Conservation (phyloP, 2,888 invertebrate species). For the Lasius fuliginosus region DNA sequence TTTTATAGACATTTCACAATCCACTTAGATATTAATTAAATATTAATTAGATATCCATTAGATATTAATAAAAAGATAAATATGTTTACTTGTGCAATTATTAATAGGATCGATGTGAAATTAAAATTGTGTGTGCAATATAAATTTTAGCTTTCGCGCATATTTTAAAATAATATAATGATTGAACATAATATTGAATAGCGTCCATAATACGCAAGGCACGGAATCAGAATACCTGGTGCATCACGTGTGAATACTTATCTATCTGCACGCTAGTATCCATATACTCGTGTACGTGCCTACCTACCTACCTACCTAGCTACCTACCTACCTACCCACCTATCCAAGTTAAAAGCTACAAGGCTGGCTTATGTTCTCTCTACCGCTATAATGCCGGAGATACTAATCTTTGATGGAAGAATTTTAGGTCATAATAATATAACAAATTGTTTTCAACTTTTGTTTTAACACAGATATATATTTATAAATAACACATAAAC, state of each 20-base stretch:
- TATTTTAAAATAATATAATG: not conserved
- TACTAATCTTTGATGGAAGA: conserved; percentile 12
- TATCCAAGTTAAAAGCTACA: conserved; percentile 61
- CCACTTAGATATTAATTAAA: not conserved
- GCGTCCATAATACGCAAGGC: conserved; percentile 6
- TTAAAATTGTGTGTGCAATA: not conserved
- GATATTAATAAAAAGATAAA: not conserved
- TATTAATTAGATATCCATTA: not conserved
- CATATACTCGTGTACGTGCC: conserved; percentile 40
- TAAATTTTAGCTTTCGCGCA: not conserved
- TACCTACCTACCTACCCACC: conserved; percentile 62
- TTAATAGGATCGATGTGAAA: not conserved
- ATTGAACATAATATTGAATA: not conserved
- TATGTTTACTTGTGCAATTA: not conserved
- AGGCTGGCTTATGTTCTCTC: conserved; percentile 53
- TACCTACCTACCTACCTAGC: conserved; percentile 45
- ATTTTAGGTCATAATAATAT: conserved; percentile 5
- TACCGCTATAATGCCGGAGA: conserved; percentile 23
- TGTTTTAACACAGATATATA: not conserved
- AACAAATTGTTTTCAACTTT: not conserved
- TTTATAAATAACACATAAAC: no score
- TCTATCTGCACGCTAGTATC: conserved; percentile 52
- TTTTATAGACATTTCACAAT: not conserved
- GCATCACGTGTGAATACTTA: conserved; percentile 14
- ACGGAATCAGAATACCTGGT: conserved; percentile 38